Evolutionary conservation across 2,797 vertebrate genomes (phyloP), one percentile per base, ranked within the genome.

Genomic region (Microctenopoma stevenorrisi): DNA sequence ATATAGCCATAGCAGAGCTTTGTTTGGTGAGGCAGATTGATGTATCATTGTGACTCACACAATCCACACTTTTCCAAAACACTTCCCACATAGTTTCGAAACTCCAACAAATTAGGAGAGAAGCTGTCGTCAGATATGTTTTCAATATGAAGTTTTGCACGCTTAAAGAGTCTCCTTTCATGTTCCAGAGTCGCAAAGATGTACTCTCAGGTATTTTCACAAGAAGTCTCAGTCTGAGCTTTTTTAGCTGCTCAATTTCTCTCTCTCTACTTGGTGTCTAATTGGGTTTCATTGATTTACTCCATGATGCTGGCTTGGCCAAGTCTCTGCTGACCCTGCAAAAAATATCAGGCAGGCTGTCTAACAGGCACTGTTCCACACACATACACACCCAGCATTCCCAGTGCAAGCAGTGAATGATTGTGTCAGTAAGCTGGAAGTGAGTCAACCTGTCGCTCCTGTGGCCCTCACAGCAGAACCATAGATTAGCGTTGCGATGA

Each of bases 241-340:
- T 78, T 74, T 46, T 79, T 48, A 59, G 74, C 64, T 48, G 16
- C 64, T 86, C 69, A 72, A 64, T 85, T 81, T 82, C 74, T 78
- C 83, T 72, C 74, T 84, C 89, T 86, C 88, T 87, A 82, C 84
- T 76, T 71, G 37, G 71, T 79, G 77, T 88, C 83, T 89, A 91
- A 91, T 91, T 90, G 88, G 86, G 81, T 89, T 91, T 84, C 88
- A 90, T 93, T 91, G 93, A 94, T 94, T 93, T 91, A 90, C 81
- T 91, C 77, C 75, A 79, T 78, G 86, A 88, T 89, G 82, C 89
- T 78, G 78, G 71, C 83, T 88, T 89, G 88, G 91, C 87, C 84
- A 76, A 77, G 82, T 85, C 83, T 84, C 75, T 91, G 92, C 93
- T 94, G 94, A 94, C 88, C 93, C 86, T 85, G 92, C 92, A 91